Base-by-base conservation (phyloP, 2,888 invertebrate genomes). In the Geophilus truncorum region DNA sequence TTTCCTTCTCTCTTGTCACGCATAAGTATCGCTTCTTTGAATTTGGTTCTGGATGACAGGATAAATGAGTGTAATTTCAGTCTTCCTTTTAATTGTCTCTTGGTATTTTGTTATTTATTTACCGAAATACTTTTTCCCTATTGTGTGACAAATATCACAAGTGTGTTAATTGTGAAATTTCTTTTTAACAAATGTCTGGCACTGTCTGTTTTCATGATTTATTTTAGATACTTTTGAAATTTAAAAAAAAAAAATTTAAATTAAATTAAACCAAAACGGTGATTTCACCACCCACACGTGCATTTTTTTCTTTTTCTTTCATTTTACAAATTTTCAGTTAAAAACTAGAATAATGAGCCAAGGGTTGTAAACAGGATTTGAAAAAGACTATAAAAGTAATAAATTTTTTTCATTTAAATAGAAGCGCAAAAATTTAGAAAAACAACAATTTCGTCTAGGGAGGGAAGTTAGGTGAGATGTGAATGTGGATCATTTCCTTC, bases 401-500 rank as follows among this genome's bases (percentile, higher is more conserved):
- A 10, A 28, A 28, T 51, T 18, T 51, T 0, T n/a, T 7, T n/a
- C 18, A 6, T 32, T 32, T 32, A 32, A 32, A 32, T 32, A 32
- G 9, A 32, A 6, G 9, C 32, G 32, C 32, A 40, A 15, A 40
- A 18, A 51, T 51, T 51, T 51, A 18, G 18, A 70, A 70, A 70
- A 57, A 23, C 57, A 57, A 70, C 70, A 70, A 70, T 70, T 70
- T 70, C 70, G 25, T 28, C 23, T 28, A 1, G 70, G 25, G 28
- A 70, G 70, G 70, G 70, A 70, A 70, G 70, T 70, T 28, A 70
- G 70, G 70, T 70, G 70, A 70, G 70, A 70, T 70, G 70, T 70
- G 70, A 70, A 70, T 70, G 70, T 70, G 70, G 70, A 70, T 70
- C 70, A 70, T 70, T 70, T 70, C 70, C 70, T 70, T 70, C 70